Conservation (phyloP, 2,888 invertebrate genomes). For the Hyposoter dolosus region DNA sequence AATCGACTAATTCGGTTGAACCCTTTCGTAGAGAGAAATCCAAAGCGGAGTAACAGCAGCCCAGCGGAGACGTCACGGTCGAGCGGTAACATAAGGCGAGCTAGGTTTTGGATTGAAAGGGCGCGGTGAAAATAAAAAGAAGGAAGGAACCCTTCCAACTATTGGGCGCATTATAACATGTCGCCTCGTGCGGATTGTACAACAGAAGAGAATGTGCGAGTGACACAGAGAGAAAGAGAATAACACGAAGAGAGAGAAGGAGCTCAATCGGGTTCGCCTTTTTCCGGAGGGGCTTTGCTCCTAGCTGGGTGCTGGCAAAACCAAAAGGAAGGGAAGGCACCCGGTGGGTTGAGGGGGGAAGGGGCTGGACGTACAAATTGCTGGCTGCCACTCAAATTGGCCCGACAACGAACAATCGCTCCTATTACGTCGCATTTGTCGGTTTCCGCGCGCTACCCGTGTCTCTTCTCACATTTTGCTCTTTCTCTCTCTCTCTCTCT, state of each 20-base stretch:
- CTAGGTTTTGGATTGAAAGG: conserved; percentile 71
- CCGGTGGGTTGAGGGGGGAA: conserved; percentile 56
- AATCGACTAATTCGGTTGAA: conserved; percentile 8
- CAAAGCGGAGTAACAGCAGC: conserved; percentile 59
- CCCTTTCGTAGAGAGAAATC: conserved; percentile 28
- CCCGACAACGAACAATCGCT: conserved; percentile 84
- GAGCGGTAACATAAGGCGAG: conserved; percentile 77
- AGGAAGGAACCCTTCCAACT: conserved; percentile 74
- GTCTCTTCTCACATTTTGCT: conserved; percentile 60
- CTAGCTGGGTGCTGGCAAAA: conserved; percentile 54
- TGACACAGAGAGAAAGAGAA: conserved; percentile 66
- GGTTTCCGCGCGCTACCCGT: conserved; percentile 73
- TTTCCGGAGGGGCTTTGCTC: conserved; percentile 75
- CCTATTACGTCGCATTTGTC: conserved; percentile 84
- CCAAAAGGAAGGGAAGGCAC: conserved; percentile 58
- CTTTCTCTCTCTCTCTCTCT: conserved; percentile 66
- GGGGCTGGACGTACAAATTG: conserved; percentile 78
- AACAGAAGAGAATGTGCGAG: conserved; percentile 33
- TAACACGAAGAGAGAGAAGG: conserved; percentile 60
- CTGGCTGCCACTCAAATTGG: conserved; percentile 84
- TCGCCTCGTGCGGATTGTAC: conserved; percentile 69
- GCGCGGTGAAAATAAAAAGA: conserved; percentile 66
- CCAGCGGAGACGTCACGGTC: conserved; percentile 47
- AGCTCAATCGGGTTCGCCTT: conserved; percentile 74
- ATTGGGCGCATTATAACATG: conserved; percentile 70